Conservation (phyloP, 2,113 vertebrate genomes). For the Pleuronectes platessa region DNA sequence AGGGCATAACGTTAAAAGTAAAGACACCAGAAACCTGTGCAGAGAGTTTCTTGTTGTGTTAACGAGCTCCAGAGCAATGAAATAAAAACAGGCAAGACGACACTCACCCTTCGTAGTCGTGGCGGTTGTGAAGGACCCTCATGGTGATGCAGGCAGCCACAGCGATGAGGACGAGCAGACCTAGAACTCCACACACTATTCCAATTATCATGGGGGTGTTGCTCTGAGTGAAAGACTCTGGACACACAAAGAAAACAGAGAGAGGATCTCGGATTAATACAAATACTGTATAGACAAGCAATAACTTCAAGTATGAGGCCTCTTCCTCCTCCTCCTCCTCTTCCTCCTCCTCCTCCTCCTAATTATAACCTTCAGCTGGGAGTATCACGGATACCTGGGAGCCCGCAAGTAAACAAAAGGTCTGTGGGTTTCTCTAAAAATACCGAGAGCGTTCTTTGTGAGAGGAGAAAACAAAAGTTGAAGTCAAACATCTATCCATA, state of each 20-base stretch:
- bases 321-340: not conserved
- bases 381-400: not conserved
- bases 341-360: not conserved
- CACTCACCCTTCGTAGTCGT: slow-evolving; percentile 91
- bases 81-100: not conserved
- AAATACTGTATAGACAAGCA: not conserved
- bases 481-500: not conserved
- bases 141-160: slow-evolving; percentile 84
- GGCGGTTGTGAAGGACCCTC: slow-evolving; percentile 85
- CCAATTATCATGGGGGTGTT: slow-evolving; percentile 83
- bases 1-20: not conserved
- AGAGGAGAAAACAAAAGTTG: not conserved
- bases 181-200: slow-evolving; percentile 84
- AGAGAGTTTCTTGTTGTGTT: no score
- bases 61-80: not conserved
- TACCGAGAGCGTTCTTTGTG: no score
- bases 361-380: not conserved
- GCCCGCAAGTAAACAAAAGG: not conserved
- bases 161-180: slow-evolving; percentile 85
- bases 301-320: not conserved
- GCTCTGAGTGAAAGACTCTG: slow-evolving; percentile 78
- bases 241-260: not conserved
- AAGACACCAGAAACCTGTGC: no score
- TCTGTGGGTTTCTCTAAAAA: not conserved
- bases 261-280: no score